Evolutionary conservation across 1,140 invertebrate genomes (phyloP).

Genomic region (Lepidotrigona ventralis): DNA sequence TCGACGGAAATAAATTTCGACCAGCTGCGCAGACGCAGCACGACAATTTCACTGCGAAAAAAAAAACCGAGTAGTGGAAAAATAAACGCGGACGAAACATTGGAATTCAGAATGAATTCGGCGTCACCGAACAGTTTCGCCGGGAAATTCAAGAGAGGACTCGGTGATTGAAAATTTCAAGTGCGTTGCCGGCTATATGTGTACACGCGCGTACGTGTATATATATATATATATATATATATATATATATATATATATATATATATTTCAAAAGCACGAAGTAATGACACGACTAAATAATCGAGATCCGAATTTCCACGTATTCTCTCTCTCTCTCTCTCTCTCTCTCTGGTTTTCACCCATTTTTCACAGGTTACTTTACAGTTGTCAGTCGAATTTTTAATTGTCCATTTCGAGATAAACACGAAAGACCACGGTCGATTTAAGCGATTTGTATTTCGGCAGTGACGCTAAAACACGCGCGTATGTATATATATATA

Average conservation of each 20-base stretch:
- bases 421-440: constrained; percentile 7
- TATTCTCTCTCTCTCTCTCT: background rate
- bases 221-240: no score
- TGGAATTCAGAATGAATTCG: constrained; percentile 21
- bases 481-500: background rate
- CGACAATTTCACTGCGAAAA: background rate
- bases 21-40: background rate
- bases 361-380: constrained; percentile 18
- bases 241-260: no score
- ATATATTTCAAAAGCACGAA: background rate
- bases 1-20: background rate
- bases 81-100: background rate
- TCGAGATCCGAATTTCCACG: background rate
- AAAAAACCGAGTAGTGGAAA: background rate
- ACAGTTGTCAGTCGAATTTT: constrained; percentile 39
- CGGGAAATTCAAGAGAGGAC: background rate
- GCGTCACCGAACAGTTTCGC: background rate
- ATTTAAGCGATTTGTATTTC: constrained; percentile 4
- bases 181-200: background rate
- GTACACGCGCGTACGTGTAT: no score
- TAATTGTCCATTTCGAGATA: constrained; percentile 25
- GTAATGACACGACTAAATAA: constrained; percentile 28
- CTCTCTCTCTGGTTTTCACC: no score
- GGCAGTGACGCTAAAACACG: background rate
- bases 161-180: constrained; percentile 10